Percentiles rank a stretch among this genome's conserved stretches.
phyloP scores from a whole-genome alignment of 2,113 vertebrate species.

The Gasterosteus aculeatus region DNA sequence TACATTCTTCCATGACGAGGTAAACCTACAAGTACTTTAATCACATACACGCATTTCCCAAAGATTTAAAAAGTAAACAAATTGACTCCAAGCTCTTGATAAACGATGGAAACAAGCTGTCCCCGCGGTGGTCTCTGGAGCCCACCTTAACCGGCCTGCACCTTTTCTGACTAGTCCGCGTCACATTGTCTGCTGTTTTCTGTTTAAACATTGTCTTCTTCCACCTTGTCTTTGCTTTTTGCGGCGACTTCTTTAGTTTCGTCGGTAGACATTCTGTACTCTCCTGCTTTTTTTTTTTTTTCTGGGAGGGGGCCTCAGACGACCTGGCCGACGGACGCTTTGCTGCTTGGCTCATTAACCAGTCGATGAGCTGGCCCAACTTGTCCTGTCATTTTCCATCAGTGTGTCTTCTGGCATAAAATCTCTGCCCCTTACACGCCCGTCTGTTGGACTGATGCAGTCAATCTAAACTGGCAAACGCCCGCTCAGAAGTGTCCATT shows the following conservation, averaged over 20 bases:
- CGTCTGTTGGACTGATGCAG: conserved; percentile 53
- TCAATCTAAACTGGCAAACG: conserved; percentile 29
- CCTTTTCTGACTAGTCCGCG: conserved; percentile 1
- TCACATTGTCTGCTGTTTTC: conserved; percentile 29
- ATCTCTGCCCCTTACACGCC: conserved; percentile 18
- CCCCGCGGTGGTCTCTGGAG: conserved; percentile 55
- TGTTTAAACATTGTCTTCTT: conserved; percentile 25
- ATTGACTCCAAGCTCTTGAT: conserved; percentile 49
- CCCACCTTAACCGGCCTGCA: conserved; percentile 42
- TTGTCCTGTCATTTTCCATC: conserved; percentile 30
- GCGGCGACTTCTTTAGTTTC: conserved; percentile 16
- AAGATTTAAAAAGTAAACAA: conserved; percentile 8
- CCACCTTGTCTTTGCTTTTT: conserved; percentile 25
- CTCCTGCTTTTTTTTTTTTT: conserved; percentile 14
- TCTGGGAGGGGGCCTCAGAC: conserved; percentile 14
- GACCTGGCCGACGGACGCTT: conserved; percentile 29
- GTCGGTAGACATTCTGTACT: conserved; percentile 11
- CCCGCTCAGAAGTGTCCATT: conserved; percentile 22
- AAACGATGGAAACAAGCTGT: conserved; percentile 68
- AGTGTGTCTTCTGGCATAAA: conserved; percentile 15
- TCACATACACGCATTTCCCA: conserved; percentile 2
- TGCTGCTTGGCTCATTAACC: conserved; percentile 43
- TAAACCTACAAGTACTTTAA: not conserved
- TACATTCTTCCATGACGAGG: not conserved
- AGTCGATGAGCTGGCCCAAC: conserved; percentile 18